Evolutionary conservation across 2,113 vertebrate species (phyloP).

Genomic region (Alectura lathami): DNA sequence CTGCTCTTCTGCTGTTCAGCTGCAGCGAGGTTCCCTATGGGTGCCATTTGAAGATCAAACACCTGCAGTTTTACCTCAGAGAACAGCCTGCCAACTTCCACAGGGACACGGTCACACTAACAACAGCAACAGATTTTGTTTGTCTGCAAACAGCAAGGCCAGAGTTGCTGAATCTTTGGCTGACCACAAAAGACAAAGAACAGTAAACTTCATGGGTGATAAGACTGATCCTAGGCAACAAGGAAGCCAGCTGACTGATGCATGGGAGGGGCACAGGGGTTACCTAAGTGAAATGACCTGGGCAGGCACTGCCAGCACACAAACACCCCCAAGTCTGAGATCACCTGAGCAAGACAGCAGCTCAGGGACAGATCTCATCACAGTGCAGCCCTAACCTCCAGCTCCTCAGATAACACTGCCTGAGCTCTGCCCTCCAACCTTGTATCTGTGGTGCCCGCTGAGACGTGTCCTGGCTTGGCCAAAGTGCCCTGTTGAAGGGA

Average conservation of each 20-base stretch:
- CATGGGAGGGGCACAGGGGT: background rate
- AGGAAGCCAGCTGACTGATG: background rate
- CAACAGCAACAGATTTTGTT: background rate
- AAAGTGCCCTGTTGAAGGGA: background rate
- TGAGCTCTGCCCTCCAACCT: background rate
- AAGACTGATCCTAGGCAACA: background rate
- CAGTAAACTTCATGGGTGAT: constrained; percentile 32
- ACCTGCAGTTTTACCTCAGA: background rate
- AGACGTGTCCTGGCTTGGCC: background rate
- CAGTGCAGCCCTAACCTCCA: background rate
- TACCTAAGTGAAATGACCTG: background rate
- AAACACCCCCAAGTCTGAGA: background rate
- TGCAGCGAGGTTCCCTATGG: background rate
- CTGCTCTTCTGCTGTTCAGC: background rate
- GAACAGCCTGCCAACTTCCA: background rate
- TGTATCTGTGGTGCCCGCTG: background rate
- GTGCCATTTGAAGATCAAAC: background rate
- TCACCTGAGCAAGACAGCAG: background rate
- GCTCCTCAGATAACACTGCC: background rate
- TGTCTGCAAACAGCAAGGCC: background rate
- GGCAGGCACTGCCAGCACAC: background rate
- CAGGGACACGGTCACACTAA: background rate
- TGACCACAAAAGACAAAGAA: background rate
- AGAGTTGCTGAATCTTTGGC: background rate
- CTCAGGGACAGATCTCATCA: background rate